Evolutionary conservation across 2,888 invertebrate species (phyloP).

Genomic region (Chromoteleia sp.): DNA sequence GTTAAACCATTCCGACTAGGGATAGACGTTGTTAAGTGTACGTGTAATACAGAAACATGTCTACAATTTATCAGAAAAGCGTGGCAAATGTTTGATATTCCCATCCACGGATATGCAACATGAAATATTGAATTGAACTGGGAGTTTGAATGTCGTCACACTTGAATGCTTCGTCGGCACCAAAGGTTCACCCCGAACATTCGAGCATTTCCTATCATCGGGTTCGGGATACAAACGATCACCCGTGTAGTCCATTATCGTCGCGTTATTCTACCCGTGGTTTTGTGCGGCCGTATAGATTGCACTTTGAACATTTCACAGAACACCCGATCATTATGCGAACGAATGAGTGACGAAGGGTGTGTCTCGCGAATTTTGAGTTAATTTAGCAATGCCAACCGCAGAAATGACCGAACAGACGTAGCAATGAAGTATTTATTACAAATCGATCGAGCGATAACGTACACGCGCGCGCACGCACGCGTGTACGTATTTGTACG

Average conservation of each 20-base stretch:
- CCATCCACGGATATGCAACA: neutral
- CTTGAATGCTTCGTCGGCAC: slow-evolving; percentile 31
- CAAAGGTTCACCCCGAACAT: slow-evolving; percentile 48
- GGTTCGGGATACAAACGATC: slow-evolving; percentile 42
- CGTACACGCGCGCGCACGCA: slow-evolving; percentile 4
- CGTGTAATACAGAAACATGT: slow-evolving; percentile 7
- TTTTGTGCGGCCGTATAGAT: slow-evolving; percentile 47
- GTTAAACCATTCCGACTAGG: slow-evolving; percentile 17
- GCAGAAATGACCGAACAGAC: slow-evolving; percentile 75
- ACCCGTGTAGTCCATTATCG: slow-evolving; percentile 43
- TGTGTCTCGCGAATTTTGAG: slow-evolving; percentile 71
- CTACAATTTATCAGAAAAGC: slow-evolving; percentile 5
- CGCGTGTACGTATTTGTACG: slow-evolving; percentile 32
- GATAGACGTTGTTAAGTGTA: neutral
- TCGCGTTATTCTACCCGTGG: slow-evolving; percentile 43
- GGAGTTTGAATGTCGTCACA: slow-evolving; percentile 38
- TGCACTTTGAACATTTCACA: slow-evolving; percentile 45
- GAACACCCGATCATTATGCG: slow-evolving; percentile 49
- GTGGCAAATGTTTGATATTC: slow-evolving; percentile 2
- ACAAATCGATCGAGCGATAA: slow-evolving; percentile 78
- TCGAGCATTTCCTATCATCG: slow-evolving; percentile 43
- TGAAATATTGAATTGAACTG: slow-evolving; percentile 42
- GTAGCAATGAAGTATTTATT: slow-evolving; percentile 78
- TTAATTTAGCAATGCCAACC: slow-evolving; percentile 78
- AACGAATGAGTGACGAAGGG: slow-evolving; percentile 53